These are phyloP conservation scores for Drosophila suboccidentalis DNA, from an alignment of 2,888 invertebrate genomes.

Conservation along the genomic window DNA sequence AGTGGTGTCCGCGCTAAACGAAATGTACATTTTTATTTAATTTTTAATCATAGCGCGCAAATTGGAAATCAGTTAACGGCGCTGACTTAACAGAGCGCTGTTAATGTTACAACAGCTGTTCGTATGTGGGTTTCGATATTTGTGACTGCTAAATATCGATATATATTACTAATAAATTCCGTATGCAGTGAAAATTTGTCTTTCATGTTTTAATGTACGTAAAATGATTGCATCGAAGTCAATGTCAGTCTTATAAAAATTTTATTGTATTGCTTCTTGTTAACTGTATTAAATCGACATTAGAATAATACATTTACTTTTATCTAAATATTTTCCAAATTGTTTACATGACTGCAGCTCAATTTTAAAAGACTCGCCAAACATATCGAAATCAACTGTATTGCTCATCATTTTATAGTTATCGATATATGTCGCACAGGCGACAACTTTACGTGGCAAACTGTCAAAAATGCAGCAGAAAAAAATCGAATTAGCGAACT, in stretches of 20 bases:
- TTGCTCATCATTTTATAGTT: neutral
- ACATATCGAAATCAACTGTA: constrained; percentile 21
- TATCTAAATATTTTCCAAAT: neutral
- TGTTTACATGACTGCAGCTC: neutral
- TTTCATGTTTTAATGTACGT: neutral
- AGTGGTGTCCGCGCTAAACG: neutral
- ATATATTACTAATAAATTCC: constrained; percentile 1
- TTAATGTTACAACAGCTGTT: constrained; percentile 21
- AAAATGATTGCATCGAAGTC: neutral
- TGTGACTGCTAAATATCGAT: constrained; percentile 9
- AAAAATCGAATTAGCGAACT: constrained; percentile 78
- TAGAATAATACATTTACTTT: neutral
- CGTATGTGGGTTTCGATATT: constrained; percentile 18
- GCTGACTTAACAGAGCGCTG: constrained; percentile 14
- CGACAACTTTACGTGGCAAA: constrained; percentile 82
- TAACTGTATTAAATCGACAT: neutral
- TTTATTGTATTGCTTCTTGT: neutral
- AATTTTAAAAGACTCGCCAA: constrained; percentile 7
- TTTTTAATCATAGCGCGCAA: too few relatives aligned
- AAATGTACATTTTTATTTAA: neutral
- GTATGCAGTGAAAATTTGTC: neutral
- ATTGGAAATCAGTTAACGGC: neutral
- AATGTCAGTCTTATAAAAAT: neutral
- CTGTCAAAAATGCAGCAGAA: constrained; percentile 72
- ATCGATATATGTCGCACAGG: constrained; percentile 50